Base-by-base conservation (phyloP, 2,888 invertebrate species). In the Drosophila flavopinicola region DNA sequence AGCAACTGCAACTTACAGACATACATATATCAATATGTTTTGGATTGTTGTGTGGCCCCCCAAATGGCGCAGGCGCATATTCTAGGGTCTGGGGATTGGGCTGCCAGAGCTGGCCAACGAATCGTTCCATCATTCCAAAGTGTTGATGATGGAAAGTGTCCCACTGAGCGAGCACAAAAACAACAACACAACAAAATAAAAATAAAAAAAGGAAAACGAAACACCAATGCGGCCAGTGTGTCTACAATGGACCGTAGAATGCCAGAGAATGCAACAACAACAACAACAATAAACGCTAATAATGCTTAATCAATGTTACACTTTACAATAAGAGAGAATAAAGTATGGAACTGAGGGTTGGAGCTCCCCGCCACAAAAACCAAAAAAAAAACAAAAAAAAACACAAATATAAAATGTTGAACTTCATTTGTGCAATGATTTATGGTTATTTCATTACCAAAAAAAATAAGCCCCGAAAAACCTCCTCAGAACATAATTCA, bases 301-400 rank as follows among this genome's bases (percentile, higher is more conserved):
- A 88, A 85, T 85, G 88, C 88, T 88, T 88, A 89, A 89, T 89
- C 85, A 88, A 89, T 88, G 87, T 88, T 88, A 87, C 87, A 88
- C 87, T 85, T 88, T 79, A 77, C 70, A 82, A 85, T 80, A 66
- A 44, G 32, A 47, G 51, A 53, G 20, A 51, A 59, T 39, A 59
- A 58, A 72, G 59, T 73, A 71, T 73, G 57, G 51, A 52, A 61
- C 51, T 20, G 33, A 48, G 60, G 45, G 54, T 53, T 45, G 42
- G 44, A 27, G 52, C 48, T 42, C 48, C 41, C 52, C 35, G n/a
- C 48, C 45, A 9, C 56, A 49, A 54, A 47, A 59, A 27, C n/a
- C n/a, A n/a, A n/a, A n/a, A n/a, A n/a, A n/a, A n/a, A n/a, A n/a
- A n/a, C n/a, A n/a, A n/a, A n/a, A n/a, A n/a, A n/a, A n/a, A n/a